Evolutionary conservation across 2,888 invertebrate genomes (phyloP).

Genomic region (Cheilosia vulpina): DNA sequence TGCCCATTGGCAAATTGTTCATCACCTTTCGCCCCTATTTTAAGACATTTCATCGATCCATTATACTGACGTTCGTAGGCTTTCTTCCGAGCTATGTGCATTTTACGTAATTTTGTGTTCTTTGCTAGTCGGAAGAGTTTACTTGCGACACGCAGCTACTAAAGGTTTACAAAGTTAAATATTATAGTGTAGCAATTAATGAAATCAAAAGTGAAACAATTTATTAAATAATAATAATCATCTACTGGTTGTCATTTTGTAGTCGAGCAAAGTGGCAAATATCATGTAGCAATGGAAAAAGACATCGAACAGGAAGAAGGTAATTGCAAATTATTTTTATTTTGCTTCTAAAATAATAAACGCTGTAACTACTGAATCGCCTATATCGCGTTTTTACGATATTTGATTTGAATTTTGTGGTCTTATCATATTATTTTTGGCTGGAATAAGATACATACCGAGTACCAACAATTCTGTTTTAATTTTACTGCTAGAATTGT

Average conservation of each 20-base stretch:
- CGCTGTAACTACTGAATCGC: neutral
- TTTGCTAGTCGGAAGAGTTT: constrained; percentile 9
- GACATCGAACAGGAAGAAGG: constrained; percentile 7
- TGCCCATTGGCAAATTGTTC: neutral
- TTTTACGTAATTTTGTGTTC: constrained; percentile 64
- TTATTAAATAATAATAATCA: neutral
- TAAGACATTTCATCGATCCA: constrained; percentile 64
- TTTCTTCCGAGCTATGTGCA: constrained; percentile 52
- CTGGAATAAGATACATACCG: neutral
- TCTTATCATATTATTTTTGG: neutral
- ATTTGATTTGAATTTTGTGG: constrained; percentile 19
- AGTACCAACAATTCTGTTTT: neutral
- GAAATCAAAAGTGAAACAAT: neutral
- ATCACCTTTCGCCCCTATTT: constrained; percentile 48
- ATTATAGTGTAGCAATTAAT: neutral
- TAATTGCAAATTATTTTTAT: neutral
- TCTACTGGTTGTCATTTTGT: neutral
- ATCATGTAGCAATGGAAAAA: neutral
- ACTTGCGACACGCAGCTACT: neutral
- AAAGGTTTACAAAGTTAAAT: neutral
- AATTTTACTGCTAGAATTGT: neutral
- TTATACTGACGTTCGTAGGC: constrained; percentile 61
- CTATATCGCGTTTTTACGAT: constrained; percentile 5
- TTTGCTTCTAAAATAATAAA: neutral
- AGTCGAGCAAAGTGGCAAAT: neutral